phyloP scores from a whole-genome alignment of 2,113 vertebrate genomes.

The Steatornis caripensis region DNA sequence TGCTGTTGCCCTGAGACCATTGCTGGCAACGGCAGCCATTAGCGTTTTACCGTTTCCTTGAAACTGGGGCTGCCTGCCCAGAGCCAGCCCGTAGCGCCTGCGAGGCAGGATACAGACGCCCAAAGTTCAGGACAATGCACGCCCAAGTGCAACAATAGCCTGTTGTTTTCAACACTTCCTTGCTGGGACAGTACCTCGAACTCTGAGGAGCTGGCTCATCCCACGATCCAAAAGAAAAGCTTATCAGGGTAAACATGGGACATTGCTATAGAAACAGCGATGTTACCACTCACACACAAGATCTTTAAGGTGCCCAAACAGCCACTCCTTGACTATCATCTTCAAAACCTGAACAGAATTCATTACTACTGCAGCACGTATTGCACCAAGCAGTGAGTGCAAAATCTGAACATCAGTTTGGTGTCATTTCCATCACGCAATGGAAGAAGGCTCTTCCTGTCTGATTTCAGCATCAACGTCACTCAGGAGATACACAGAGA shows the following conservation, averaged over 20 bases:
- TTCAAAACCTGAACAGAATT: neutral
- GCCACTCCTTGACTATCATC: accelerated
- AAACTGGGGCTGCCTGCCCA: neutral
- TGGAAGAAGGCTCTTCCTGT: neutral
- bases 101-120: neutral
- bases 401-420: neutral
- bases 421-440: accelerated
- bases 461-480: neutral
- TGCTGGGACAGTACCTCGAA: neutral
- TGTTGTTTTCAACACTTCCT: conserved; percentile 37
- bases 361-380: accelerated
- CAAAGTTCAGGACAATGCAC: neutral
- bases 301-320: neutral
- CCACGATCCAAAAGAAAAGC: neutral
- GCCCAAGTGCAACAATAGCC: neutral
- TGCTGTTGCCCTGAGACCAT: neutral
- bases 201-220: neutral
- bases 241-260: neutral
- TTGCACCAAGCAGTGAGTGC: accelerated
- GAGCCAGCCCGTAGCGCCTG: neutral
- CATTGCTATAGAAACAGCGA: neutral
- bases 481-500: neutral
- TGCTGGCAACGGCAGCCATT: neutral
- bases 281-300: neutral
- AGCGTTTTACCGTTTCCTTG: neutral